A percentile compares a stretch with the other conserved stretches of the same genome.
Conservation (phyloP, 30 jellyfish, hydroid and myxozoan genomes). For the Hydractinia symbiolongicarpus region DNA sequence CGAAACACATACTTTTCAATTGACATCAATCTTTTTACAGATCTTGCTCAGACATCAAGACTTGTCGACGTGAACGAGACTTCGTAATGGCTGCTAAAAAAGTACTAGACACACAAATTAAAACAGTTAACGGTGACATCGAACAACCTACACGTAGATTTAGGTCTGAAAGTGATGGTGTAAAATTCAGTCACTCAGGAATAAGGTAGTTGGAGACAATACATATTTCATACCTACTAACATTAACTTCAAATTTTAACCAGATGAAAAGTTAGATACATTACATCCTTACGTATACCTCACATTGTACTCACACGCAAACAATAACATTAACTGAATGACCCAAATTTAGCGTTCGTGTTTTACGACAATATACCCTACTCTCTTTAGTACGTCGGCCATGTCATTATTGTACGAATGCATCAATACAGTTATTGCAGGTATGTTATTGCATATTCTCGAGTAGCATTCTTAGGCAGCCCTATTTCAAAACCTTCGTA, state of each 20-base stretch:
- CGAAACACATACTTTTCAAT: background rate
- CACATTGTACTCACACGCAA: too few species aligned
- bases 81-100: slow-evolving; percentile 29
- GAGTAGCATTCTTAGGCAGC: background rate
- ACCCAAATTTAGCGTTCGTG: background rate
- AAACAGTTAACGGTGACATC: background rate
- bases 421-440: slow-evolving; percentile 91
- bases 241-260: background rate
- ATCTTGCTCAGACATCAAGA: slow-evolving; percentile 32
- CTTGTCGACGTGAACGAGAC: slow-evolving; percentile 30
- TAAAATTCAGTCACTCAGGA: slow-evolving; percentile 24
- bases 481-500: background rate
- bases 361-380: background rate
- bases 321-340: too few species aligned
- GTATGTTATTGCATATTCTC: slow-evolving; percentile 26
- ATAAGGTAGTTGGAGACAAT: slow-evolving; percentile 3
- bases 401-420: slow-evolving; percentile 98
- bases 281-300: too few species aligned
- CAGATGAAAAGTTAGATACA: background rate
- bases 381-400: slow-evolving; percentile 82
- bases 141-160: background rate
- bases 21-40: slow-evolving; percentile 17
- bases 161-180: slow-evolving; percentile 6
- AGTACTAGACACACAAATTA: slow-evolving; percentile 5
- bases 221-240: background rate